Conservation (phyloP, 2,113 vertebrate species). For the Petaurus breviceps region DNA sequence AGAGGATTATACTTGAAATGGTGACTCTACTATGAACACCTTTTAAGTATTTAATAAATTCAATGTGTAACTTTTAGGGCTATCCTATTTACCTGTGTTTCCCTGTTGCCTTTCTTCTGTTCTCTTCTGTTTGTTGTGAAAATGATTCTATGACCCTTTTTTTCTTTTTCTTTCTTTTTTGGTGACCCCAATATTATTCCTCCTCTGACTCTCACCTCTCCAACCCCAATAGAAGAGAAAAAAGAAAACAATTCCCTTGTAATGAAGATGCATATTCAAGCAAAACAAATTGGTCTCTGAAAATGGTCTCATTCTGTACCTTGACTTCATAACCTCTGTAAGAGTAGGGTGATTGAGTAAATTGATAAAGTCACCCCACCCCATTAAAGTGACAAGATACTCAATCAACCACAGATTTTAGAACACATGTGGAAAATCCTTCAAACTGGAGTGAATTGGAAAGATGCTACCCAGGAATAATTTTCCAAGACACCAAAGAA, state of each 20-base stretch:
- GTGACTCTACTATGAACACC: not conserved
- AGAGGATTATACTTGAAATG: not conserved
- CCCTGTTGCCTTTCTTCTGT: not conserved
- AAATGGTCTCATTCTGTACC: not conserved
- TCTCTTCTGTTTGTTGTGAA: not conserved
- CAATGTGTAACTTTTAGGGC: not conserved
- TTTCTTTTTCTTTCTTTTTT: not conserved
- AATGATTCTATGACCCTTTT: not conserved
- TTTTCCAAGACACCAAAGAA: not conserved
- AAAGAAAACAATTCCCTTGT: not conserved
- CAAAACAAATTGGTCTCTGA: not conserved
- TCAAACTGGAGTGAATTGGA: not conserved
- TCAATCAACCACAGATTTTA: not conserved
- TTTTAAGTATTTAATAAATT: not conserved
- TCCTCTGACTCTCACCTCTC: not conserved
- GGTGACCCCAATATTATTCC: not conserved
- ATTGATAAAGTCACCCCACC: not conserved
- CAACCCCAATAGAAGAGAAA: not conserved
- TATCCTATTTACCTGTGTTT: not conserved
- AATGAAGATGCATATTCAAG: not conserved
- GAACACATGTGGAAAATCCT: not conserved
- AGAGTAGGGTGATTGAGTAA: not conserved
- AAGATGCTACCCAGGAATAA: not conserved
- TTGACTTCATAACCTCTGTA: not conserved
- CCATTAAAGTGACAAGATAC: not conserved